phyloP scores from a whole-genome alignment of 2,113 vertebrate genomes.

The Barbus barbus region DNA sequence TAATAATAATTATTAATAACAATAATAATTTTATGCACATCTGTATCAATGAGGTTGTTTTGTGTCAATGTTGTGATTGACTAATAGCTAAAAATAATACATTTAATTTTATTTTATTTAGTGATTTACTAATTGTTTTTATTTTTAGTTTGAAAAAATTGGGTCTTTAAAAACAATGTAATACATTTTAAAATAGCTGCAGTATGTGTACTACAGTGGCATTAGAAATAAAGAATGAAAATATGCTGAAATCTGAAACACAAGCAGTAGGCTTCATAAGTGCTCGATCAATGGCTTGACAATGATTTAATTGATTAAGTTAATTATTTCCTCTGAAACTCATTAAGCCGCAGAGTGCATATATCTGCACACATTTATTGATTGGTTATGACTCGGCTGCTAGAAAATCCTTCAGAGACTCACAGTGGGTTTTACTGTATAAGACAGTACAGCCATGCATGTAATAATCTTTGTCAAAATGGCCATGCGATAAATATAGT shows the following conservation, averaged over 20 bases:
- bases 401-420: conserved; percentile 61
- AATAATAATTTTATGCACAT: too few species aligned
- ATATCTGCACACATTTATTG: conserved; percentile 72
- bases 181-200: too few species aligned
- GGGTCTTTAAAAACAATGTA: too few species aligned
- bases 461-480: conserved; percentile 33
- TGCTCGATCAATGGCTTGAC: conserved; percentile 46
- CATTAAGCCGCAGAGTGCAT: conserved; percentile 70
- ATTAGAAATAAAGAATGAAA: background rate
- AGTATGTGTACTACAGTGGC: background rate
- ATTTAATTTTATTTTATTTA: background rate
- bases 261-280: background rate
- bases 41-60: too few species aligned
- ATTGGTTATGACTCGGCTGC: conserved; percentile 59
- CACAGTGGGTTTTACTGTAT: conserved; percentile 59
- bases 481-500: conserved; percentile 4
- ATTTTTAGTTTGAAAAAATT: background rate
- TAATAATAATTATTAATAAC: too few species aligned
- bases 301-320: conserved; percentile 72
- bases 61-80: background rate
- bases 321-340: conserved; percentile 67
- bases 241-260: background rate
- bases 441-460: background rate
- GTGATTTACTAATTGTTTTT: background rate
- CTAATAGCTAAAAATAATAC: background rate